Conservation (phyloP, 1,140 invertebrate species). For the Zaprionus africanus region DNA sequence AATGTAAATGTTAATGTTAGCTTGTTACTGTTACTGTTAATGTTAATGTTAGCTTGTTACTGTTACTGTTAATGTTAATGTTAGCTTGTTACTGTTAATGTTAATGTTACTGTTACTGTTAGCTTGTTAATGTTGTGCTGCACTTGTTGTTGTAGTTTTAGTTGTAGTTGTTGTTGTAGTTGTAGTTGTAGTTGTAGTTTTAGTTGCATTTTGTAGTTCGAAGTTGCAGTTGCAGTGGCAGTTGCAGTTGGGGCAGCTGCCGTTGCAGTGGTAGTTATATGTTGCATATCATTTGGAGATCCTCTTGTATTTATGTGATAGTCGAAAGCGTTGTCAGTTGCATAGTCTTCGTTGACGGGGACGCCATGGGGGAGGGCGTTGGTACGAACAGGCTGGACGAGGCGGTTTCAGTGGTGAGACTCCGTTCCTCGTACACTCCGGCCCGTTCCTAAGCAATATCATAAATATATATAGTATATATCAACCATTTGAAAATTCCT, state of each 20-base stretch:
- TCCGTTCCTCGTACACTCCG: slow-evolving; percentile 80
- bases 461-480: neutral
- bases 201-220: neutral
- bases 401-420: slow-evolving; percentile 80
- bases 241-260: neutral
- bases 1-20: neutral
- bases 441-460: slow-evolving; percentile 62
- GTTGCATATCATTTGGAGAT: slow-evolving; percentile 7
- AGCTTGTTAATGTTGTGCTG: neutral
- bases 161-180: neutral
- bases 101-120: neutral
- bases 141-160: neutral
- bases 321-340: slow-evolving; percentile 83
- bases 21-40: neutral
- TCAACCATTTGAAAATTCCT: neutral
- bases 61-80: neutral
- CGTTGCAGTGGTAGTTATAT: slow-evolving; percentile 6
- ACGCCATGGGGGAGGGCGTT: slow-evolving; percentile 81
- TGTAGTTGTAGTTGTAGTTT: neutral
- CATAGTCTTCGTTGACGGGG: slow-evolving; percentile 79
- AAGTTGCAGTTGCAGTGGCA: neutral
- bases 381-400: slow-evolving; percentile 81
- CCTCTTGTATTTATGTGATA: slow-evolving; percentile 65
- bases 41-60: neutral
- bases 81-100: neutral